These are phyloP conservation scores for Salpingus planirostris DNA, from an alignment of 2,888 invertebrate species.

Conservation along the genomic window DNA sequence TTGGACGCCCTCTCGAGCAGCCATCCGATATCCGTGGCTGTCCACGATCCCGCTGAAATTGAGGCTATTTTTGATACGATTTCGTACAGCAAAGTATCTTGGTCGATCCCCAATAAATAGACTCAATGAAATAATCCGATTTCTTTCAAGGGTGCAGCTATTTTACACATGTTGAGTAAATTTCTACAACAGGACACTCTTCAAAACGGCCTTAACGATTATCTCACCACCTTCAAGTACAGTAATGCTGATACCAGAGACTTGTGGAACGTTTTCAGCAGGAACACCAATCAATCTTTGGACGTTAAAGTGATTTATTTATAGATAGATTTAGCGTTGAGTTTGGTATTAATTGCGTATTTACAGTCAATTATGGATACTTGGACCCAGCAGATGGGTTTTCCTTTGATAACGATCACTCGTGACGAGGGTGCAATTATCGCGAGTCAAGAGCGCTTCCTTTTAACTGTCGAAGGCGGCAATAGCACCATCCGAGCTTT, in stretches of 20 bases:
- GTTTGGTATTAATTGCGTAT: conserved; percentile 6
- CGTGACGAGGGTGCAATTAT: conserved; percentile 53
- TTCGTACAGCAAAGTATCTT: conserved; percentile 65
- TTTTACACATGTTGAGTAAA: conserved; percentile 62
- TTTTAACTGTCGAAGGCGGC: conserved; percentile 39
- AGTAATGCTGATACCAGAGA: conserved; percentile 70
- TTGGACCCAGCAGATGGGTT: conserved; percentile 78
- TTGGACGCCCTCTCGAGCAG: conserved; percentile 62
- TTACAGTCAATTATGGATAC: conserved; percentile 58
- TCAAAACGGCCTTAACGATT: conserved; percentile 56
- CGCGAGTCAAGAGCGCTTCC: conserved; percentile 59
- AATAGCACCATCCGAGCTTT: conserved; percentile 32
- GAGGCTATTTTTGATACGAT: conserved; percentile 68
- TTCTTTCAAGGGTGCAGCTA: conserved; percentile 52
- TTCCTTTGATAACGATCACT: conserved; percentile 64
- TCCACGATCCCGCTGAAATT: conserved; percentile 61
- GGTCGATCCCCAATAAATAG: no score
- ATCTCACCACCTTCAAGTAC: conserved; percentile 59
- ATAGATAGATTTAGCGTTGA: conserved; percentile 3
- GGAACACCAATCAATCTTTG: conserved; percentile 52
- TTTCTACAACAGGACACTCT: conserved; percentile 57
- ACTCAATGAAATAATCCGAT: neutral
- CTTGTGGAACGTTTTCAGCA: conserved; percentile 67
- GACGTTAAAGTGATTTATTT: conserved; percentile 49
- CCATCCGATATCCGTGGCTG: conserved; percentile 60